Base-by-base conservation (phyloP, 1,140 invertebrate genomes). In the Popillia japonica region DNA sequence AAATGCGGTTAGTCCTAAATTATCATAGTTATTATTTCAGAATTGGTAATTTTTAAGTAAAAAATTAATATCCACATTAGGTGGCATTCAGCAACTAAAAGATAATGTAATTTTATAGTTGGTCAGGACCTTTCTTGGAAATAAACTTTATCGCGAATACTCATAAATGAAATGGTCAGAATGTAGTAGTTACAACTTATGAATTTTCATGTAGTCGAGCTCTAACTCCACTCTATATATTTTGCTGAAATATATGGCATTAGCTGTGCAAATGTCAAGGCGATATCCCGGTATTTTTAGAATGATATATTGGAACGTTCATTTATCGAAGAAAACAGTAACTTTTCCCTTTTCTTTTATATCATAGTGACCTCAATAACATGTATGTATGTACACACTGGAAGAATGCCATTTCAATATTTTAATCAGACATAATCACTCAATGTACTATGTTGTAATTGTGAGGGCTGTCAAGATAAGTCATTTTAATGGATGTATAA, bases 401-500 rank as follows among this genome's bases (percentile, higher is more conserved):
- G 7, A 55, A 55, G 48, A 55, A 55, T 55, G n/a, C 14, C 14
- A 17, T n/a, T 55, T 55, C 7, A 17, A 55, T 55, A 55, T 55
- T 55, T 55, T 55, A 17, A n/a, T 55, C 27, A n/a, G 14, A 7
- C 48, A 7, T 17, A 17, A 17, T 55, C 14, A 6, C 14, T n/a
- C 17, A 2, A 14, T 55, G 48, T 55, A 55, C 48, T 17, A 17
- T 55, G 17, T 7, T 55, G 4, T n/a, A 55, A 55, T 7, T 55
- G 6, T 14, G 14, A 6, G 48, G 48, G 48, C 48, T 55, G 48
- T 17, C 48, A 55, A 55, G 48, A 55, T 55, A 55, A 55, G 48
- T 55, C 17, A 55, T 55, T 17, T 55, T 55, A 55, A 55, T 55
- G 48, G n/a, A n/a, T n/a, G n/a, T n/a, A n/a, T n/a, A n/a, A n/a